Evolutionary conservation across 2,888 invertebrate species (phyloP).

Genomic region (Scelioninae gen. 1): DNA sequence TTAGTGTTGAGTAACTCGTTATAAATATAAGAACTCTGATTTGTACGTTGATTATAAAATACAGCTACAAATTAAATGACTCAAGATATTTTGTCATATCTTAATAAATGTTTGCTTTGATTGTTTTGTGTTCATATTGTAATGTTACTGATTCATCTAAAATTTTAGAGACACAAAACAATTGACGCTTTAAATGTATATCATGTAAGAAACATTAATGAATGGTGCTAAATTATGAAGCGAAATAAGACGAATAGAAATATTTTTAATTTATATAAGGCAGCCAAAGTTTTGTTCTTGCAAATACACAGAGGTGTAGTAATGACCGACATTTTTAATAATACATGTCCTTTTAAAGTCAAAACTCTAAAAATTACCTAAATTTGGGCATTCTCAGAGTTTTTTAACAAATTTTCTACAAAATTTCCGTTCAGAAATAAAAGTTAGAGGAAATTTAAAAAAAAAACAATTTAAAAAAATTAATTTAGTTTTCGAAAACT

Average conservation of each 20-base stretch:
- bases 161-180: constrained; percentile 14
- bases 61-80: not conserved
- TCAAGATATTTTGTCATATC: constrained; percentile 1
- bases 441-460: too few relatives aligned
- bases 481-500: too few relatives aligned
- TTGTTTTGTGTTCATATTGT: constrained; percentile 12
- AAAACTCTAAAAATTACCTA: too few relatives aligned
- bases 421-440: too few relatives aligned
- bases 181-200: constrained; percentile 17
- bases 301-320: constrained; percentile 10
- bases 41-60: not conserved
- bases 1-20: constrained; percentile 1
- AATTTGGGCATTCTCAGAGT: too few relatives aligned
- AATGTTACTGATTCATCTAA: not conserved
- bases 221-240: constrained; percentile 20
- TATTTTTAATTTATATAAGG: not conserved
- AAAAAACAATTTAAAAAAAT: too few relatives aligned
- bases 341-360: too few relatives aligned
- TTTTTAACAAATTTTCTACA: too few relatives aligned
- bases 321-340: not conserved
- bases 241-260: not conserved
- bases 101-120: constrained; percentile 18
- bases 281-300: not conserved
- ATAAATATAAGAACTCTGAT: not conserved
- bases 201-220: not conserved